phyloP scores from a whole-genome alignment of 2,797 vertebrate species.

The Acrossocheilus wenchowensis region DNA sequence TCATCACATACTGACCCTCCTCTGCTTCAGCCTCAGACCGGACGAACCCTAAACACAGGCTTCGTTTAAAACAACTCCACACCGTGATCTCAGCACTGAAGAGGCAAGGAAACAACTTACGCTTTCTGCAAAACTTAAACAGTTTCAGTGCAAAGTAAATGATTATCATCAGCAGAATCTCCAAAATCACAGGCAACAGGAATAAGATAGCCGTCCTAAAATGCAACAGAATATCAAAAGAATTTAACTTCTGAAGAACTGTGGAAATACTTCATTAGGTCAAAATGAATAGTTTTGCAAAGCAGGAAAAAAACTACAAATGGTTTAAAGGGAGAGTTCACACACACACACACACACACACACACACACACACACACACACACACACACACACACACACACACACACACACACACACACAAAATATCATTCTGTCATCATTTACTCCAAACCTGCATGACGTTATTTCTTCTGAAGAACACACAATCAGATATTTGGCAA shows the following conservation, averaged over 20 bases:
- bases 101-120: not conserved
- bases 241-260: not conserved
- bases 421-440: not conserved
- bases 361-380: no score
- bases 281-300: no score
- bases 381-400: no score
- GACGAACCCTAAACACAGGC: not conserved
- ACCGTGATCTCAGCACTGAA: no score
- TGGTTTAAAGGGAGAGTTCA: not conserved
- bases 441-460: not conserved
- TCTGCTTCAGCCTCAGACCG: not conserved
- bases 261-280: not conserved
- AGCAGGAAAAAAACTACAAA: not conserved
- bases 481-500: not conserved
- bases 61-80: no score
- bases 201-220: not conserved
- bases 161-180: not conserved
- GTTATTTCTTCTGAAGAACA: not conserved
- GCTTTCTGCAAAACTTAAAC: not conserved
- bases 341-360: no score
- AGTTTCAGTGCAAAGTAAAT: not conserved
- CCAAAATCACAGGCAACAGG: constrained; percentile 11
- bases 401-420: no score
- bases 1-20: not conserved
- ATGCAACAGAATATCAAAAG: not conserved